Evolutionary conservation across 2,888 invertebrate genomes (phyloP), one percentile per base, ranked within the genome.

Genomic region (Nymphalis c-album): DNA sequence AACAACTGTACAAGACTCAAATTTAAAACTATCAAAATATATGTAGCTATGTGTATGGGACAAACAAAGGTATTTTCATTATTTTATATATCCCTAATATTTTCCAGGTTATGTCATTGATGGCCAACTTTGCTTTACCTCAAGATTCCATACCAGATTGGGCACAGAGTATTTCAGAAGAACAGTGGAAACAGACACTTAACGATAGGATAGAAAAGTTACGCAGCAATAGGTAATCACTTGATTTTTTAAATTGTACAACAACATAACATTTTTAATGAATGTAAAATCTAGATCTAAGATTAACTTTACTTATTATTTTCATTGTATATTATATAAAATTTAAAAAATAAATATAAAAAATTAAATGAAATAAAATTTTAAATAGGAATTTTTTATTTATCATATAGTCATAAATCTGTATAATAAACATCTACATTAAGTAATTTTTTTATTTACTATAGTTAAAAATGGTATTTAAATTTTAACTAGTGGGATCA

Each of bases 101-200:
- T 69, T 83, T 84, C 31, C 84, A 94, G 93, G 95, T 96, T 0
- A 95, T 95, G 91, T 93, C 93, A 63, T 94, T 94, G 48, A 96
- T 96, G 95, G 93, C 94, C 16, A 94, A 94, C 73, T 94, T 96
- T 80, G 93, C 93, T 1, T 83, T 96, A 73, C 95, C 95, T 4
- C 86, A 91, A 55, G 91, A 93, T 45, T 93, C 94, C 20, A 94
- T 95, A 80, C 96, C 96, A 10, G 94, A 94, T 75, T 96, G 96
- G 96, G 95, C 95, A 0, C 93, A 93, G 67, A 92, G 92, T 71
- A 92, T 96, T 73, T 93, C 95, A 2, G 95, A 95, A 77, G 95
- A 95, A 50, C 93, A 95, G 75, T 95, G 95, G 95, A 95, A 95
- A 78, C 91, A 94, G 73, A 94, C 94, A 68, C 88, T 95, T 8